Base-by-base conservation (phyloP, 2,113 vertebrate species). In the Ornithorhynchus anatinus region DNA sequence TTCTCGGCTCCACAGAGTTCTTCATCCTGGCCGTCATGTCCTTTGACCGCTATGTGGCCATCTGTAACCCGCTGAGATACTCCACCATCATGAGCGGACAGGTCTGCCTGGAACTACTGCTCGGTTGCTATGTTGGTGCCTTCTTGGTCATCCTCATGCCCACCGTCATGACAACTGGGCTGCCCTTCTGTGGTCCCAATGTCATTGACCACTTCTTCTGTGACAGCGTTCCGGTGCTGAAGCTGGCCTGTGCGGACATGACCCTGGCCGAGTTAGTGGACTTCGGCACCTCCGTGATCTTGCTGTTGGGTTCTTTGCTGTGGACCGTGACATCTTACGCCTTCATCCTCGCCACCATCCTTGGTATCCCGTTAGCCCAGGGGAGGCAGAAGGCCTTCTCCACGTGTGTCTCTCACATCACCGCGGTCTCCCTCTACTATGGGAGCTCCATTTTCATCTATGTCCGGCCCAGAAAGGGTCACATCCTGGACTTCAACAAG, bases 11-110 rank as follows among this genome's bases (percentile, higher is more conserved):
- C 6, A 57, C 56, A 39, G 79, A 81, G 45, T 77, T 70, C 36
- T 77, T 66, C 27, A 72, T 72, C 19, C 29, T 81, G 16, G 68
- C 68, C 13, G 31, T 62, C 16, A 81, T 81, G 79, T 74, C 79
- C 13, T 74, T 79, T n/a, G 65, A 79, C 25, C 16, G 47, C 3
- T 86, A 80, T 1, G 29, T 80, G 31, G 77, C 80, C n/a, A 66
- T 81, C 42, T 76, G 72, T 27, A 61, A 66, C 29, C 61, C 79
- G 22, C n/a, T 81, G 19, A 54, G 44, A 5, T 81, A 81, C 56
- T n/a, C 45, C 11, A 25, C 29, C 16, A 77, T 77, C 19, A 71
- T 77, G 69, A 81, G 36, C 33, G 54, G 27, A 32, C 47, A 69
- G 4, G 48, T n/a, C n/a, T 79, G 77, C 23, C 17, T 75, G 5